These are phyloP conservation scores for Stictocephala bisonia DNA, from an alignment of 2,888 invertebrate genomes.

Conservation along the genomic window DNA sequence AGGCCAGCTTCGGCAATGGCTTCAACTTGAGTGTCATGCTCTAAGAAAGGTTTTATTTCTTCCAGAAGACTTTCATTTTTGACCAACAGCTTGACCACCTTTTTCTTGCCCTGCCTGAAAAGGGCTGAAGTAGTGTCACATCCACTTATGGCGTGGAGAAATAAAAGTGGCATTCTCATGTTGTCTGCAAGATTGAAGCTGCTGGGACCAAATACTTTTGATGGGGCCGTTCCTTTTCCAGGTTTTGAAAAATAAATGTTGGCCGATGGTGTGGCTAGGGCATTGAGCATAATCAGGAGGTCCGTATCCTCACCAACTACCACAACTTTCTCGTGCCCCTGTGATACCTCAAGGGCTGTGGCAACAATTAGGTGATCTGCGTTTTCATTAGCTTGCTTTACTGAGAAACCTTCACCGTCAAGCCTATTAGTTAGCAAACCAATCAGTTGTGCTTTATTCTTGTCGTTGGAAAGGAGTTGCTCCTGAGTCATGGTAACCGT, in stretches of 20 bases:
- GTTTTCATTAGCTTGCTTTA: constrained; percentile 47
- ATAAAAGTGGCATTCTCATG: not conserved
- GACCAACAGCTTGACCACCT: not conserved
- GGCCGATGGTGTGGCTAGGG: not conserved
- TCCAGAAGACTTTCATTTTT: not conserved
- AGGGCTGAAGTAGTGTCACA: not conserved
- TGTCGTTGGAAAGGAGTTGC: constrained; percentile 40
- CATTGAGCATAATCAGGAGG: constrained; percentile 56
- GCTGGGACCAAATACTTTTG: not conserved
- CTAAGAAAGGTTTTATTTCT: constrained; percentile 4
- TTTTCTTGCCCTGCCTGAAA: not conserved
- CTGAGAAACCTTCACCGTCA: constrained; percentile 46
- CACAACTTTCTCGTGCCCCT: constrained; percentile 39
- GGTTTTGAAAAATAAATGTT: constrained; percentile 21
- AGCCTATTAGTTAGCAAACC: constrained; percentile 32
- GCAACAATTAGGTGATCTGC: constrained; percentile 52
- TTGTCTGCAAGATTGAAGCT: not conserved
- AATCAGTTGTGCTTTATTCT: constrained; percentile 34
- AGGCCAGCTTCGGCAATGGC: not conserved
- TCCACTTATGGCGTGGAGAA: not conserved
- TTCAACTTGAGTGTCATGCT: not conserved
- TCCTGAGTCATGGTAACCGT: constrained; percentile 53
- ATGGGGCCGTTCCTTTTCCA: not conserved
- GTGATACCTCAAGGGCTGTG: constrained; percentile 46
- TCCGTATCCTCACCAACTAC: constrained; percentile 56